These are phyloP conservation scores for Crossaster papposus DNA, from an alignment of 53 echinoderm and acorn worm species.

Conservation along the genomic window DNA sequence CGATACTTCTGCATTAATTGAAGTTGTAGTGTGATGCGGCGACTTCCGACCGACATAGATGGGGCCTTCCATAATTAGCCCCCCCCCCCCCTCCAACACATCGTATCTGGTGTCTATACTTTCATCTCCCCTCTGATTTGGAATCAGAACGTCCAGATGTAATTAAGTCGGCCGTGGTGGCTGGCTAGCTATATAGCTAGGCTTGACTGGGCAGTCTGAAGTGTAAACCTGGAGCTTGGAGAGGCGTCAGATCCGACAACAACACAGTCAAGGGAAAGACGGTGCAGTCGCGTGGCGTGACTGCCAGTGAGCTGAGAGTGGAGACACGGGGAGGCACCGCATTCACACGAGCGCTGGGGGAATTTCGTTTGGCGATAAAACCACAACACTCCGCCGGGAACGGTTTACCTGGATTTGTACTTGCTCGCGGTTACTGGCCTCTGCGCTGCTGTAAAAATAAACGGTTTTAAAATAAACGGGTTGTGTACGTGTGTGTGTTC, in stretches of 20 bases:
- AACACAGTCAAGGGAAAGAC: conserved; percentile 1
- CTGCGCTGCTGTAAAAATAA: too few species aligned
- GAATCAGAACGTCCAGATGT: conserved; percentile 45
- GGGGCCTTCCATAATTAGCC: too few species aligned
- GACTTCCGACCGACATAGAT: not conserved
- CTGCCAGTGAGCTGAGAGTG: too few species aligned
- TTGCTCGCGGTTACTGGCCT: not conserved
- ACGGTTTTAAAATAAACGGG: not conserved
- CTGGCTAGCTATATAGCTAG: too few species aligned
- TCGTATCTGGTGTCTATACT: too few species aligned
- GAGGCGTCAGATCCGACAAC: conserved; percentile 29
- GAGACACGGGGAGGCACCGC: not conserved
- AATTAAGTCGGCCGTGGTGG: conserved; percentile 31
- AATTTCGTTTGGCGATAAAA: not conserved
- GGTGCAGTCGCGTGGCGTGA: not conserved
- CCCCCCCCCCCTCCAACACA: not conserved
- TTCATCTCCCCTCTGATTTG: not conserved
- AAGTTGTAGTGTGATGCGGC: not conserved
- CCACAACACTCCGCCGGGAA: not conserved
- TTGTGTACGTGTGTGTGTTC: not conserved
- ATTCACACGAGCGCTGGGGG: not conserved
- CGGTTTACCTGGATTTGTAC: not conserved
- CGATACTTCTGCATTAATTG: conserved; percentile 57
- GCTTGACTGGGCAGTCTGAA: too few species aligned
- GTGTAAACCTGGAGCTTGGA: not conserved